Evolutionary conservation across 30 jellyfish, hydroid and myxozoan genomes (phyloP), one percentile per base, ranked within the genome.

Genomic region (Sanderia malayensis): DNA sequence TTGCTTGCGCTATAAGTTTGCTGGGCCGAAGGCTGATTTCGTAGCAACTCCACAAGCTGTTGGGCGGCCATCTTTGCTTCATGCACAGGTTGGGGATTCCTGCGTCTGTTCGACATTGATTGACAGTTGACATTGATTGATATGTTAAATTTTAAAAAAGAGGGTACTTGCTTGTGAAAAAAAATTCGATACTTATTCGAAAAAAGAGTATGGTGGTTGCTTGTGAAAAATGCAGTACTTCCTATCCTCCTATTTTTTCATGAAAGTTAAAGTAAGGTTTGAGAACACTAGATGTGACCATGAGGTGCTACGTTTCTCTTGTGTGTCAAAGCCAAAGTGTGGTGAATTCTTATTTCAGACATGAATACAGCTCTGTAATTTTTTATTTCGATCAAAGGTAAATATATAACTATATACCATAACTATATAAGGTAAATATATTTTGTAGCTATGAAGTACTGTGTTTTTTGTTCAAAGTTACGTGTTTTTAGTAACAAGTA

Each of bases 71-170:
- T 41, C 15, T 41, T 41, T 6, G 15, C 55, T 41, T 41, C 55
- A 41, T 41, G 55, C 8, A 41, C 15, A 6, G 55, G 55, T 41
- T 41, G 55, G 55, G 55, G 55, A 41, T 41, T 41, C 55, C 55
- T 15, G 55, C 15, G 15, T 6, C 15, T 41, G 15, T 41, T 41
- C 55, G 71, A 59, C 47, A 59, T 59, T 59, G 71, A 59, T 59
- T 59, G 71, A 59, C 71, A 59, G 71, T 59, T 59, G 71, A 59
- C 71, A 59, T 59, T 59, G 47, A 59, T 59, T 59, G 71, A 59
- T 59, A 59, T n/a, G 71, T 59, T 59, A 34, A 59, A 22, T n/a
- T 59, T 59, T 59, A 7, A 59, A 59, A 59, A 59, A 59, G 71
- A 59, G 47, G 47, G 47, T 59, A 22, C 47, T 59, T 59, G 47